Evolutionary conservation across 2,113 vertebrate genomes (phyloP).

Genomic region (Pristiophorus japonicus): DNA sequence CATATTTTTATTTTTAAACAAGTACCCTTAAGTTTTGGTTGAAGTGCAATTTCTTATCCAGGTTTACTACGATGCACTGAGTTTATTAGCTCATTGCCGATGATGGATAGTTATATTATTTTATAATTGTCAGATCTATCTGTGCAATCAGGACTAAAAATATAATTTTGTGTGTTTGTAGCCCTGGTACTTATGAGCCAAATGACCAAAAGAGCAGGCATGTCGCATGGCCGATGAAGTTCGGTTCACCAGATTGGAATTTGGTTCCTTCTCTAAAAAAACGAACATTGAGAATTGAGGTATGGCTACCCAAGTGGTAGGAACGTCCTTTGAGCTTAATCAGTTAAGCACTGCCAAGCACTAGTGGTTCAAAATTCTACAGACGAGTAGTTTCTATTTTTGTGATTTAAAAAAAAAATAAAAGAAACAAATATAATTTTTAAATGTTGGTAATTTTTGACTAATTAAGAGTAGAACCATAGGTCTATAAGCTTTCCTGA

Average conservation of each 20-base stretch:
- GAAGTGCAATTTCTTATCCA: neutral
- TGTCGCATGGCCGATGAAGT: slow-evolving; percentile 75
- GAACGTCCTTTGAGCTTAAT: neutral
- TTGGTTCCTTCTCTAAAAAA: slow-evolving; percentile 53
- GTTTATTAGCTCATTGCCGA: neutral
- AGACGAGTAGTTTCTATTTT: neutral
- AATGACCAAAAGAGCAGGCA: slow-evolving; percentile 46
- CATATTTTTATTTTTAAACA: neutral
- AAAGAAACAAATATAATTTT: neutral
- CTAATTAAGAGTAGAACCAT: neutral
- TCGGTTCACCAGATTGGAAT: slow-evolving; percentile 75
- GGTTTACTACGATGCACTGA: neutral
- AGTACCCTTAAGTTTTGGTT: neutral
- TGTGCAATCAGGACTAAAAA: rapidly evolving
- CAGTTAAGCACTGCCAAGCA: neutral
- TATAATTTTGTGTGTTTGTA: slow-evolving; percentile 45
- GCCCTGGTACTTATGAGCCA: slow-evolving; percentile 64
- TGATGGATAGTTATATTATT: neutral
- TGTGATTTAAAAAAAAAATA: neutral
- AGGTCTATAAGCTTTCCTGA: neutral
- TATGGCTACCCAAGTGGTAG: slow-evolving; percentile 42
- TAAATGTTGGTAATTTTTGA: neutral
- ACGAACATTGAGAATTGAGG: slow-evolving; percentile 62
- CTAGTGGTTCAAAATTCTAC: neutral
- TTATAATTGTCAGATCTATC: neutral